Base-by-base conservation (phyloP, 2,113 vertebrate species). In the Mus spicilegus region DNA sequence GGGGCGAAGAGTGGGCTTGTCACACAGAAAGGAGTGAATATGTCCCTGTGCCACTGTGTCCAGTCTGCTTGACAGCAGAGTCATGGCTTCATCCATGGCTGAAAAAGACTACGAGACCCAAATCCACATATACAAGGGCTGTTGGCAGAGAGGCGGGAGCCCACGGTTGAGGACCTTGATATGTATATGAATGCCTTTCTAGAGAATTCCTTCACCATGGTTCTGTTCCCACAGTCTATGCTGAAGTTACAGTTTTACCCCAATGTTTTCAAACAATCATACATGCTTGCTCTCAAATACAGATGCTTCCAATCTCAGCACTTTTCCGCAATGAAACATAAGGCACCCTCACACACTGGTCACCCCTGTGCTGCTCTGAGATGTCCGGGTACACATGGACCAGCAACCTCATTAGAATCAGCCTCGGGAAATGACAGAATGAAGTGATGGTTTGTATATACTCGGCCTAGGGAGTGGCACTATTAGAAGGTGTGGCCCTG, bases 271-370 rank as follows among this genome's bases (percentile, higher is more conserved):
- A 87, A 82, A 72, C 30, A 89, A 51, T 65, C 42, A 72, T 11
- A 9, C 11, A 36, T 0, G 1, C 67, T 39, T 16, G 16, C 16
- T 49, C 73, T 39, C 42, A 73, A 5, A 26, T 22, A 78, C 30
- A 76, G 17, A 33, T 2, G 3, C 14, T 3, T 0, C 7, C 63
- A 70, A 0, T 6, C 20, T 8, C 0, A 7, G 9, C 26, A 58
- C 33, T 67, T 11, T 8, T 72, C 17, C 5, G 67, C 42, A n/a
- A 12, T 0, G 0, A 42, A 8, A 28, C 7, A 67, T 33, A 63
- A 87, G 80, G 28, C 13, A 4, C 33, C 0, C 0, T 0, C 61
- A 67, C n/a, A 58, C 28, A 61, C 4, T 0, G 5, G n/a, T 13
- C 46, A 22, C 0, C 5, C 67, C 33, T 17, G 56, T 10, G 7